phyloP scores from a whole-genome alignment of 2,888 invertebrate species.

The Schizaphis graminum region DNA sequence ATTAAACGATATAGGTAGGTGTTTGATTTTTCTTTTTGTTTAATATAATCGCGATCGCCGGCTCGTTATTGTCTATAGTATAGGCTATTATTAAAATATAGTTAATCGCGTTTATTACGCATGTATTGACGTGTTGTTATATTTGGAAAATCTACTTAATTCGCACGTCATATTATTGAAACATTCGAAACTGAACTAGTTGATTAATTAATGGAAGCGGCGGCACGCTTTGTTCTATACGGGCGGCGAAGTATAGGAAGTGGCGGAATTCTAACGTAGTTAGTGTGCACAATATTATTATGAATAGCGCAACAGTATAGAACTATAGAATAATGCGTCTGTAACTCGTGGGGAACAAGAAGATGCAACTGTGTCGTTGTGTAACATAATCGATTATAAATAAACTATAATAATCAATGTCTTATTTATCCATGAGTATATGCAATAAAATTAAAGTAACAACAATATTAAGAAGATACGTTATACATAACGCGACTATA shows the following conservation, averaged over 20 bases:
- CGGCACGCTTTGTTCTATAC: background rate
- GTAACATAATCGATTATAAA: background rate
- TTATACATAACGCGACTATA: background rate
- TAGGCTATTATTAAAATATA: background rate
- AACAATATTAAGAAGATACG: background rate
- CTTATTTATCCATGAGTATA: background rate
- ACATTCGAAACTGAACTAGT: background rate
- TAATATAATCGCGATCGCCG: background rate
- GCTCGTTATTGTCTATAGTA: background rate
- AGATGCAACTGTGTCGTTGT: background rate
- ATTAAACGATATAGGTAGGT: background rate
- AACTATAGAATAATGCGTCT: too few relatives aligned
- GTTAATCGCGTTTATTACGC: background rate
- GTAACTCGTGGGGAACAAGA: background rate
- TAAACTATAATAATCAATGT: background rate
- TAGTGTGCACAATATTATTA: background rate
- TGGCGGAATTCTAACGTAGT: background rate
- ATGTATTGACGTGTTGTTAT: background rate
- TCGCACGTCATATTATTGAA: background rate
- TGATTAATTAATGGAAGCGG: background rate
- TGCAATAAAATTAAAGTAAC: background rate
- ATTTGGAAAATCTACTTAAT: background rate
- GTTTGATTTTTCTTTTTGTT: background rate
- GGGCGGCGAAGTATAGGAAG: background rate
- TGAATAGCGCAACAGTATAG: background rate